phyloP scores from a whole-genome alignment of 2,113 vertebrate species.

The Oreochromis niloticus region DNA sequence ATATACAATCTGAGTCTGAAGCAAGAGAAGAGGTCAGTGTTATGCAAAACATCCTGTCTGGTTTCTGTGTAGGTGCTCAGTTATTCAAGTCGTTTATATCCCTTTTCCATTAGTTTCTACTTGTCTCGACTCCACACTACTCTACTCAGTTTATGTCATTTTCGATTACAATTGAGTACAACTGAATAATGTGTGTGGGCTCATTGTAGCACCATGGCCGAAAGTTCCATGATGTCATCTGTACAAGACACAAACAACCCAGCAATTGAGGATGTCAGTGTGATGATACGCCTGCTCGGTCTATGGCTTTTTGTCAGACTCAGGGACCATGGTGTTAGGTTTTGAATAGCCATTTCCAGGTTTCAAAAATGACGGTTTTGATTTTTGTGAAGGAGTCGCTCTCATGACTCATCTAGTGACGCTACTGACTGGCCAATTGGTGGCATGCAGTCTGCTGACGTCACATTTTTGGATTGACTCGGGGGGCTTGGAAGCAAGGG shows the following conservation, averaged over 20 bases:
- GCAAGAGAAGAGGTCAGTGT: background rate
- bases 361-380: background rate
- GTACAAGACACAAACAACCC: background rate
- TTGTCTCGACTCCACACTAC: background rate
- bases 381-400: background rate
- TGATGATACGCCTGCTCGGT: background rate
- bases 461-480: background rate
- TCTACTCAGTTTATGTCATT: background rate
- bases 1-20: background rate
- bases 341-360: background rate
- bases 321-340: background rate
- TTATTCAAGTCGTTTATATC: background rate
- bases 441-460: background rate
- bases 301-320: background rate
- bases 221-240: background rate
- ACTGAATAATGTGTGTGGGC: background rate
- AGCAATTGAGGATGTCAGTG: background rate
- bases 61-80: background rate
- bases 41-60: background rate
- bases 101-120: background rate
- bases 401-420: background rate
- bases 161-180: background rate
- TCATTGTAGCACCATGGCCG: rapidly evolving
- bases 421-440: rapidly evolving
- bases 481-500: background rate